Evolutionary conservation across 2,113 vertebrate genomes (phyloP).

Genomic region (Chinchilla lanigera): DNA sequence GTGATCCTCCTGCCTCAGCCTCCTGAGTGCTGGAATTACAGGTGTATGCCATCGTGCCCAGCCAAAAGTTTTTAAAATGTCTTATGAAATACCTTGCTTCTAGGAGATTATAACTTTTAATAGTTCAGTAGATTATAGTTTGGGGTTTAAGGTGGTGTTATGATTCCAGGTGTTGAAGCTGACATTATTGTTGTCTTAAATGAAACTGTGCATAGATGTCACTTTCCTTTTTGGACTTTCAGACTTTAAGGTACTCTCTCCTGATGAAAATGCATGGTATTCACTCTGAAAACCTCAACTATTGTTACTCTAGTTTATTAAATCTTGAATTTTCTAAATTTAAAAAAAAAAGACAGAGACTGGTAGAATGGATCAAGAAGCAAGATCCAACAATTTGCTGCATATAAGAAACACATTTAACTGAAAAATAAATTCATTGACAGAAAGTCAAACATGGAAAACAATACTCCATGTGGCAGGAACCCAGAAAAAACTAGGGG

Average conservation of each 20-base stretch:
- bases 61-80: not conserved
- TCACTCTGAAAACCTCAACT: not conserved
- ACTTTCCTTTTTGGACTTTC: not conserved
- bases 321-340: slow-evolving; percentile 15
- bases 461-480: too few relatives aligned
- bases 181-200: not conserved
- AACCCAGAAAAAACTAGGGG: too few relatives aligned
- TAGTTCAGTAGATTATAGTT: not conserved
- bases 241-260: not conserved
- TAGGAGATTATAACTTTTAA: not conserved
- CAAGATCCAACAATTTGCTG: too few relatives aligned
- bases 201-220: not conserved
- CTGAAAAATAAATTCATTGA: too few relatives aligned
- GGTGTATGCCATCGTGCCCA: too few relatives aligned
- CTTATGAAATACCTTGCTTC: not conserved
- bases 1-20: too few relatives aligned
- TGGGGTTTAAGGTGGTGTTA: not conserved
- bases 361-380: too few relatives aligned
- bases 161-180: not conserved
- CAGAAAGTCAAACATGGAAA: too few relatives aligned
- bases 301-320: not conserved
- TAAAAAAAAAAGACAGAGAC: too few relatives aligned
- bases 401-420: too few relatives aligned
- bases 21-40: too few relatives aligned
- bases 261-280: not conserved